Conservation (phyloP, 2,113 vertebrate genomes). For the Cynocephalus volans region DNA sequence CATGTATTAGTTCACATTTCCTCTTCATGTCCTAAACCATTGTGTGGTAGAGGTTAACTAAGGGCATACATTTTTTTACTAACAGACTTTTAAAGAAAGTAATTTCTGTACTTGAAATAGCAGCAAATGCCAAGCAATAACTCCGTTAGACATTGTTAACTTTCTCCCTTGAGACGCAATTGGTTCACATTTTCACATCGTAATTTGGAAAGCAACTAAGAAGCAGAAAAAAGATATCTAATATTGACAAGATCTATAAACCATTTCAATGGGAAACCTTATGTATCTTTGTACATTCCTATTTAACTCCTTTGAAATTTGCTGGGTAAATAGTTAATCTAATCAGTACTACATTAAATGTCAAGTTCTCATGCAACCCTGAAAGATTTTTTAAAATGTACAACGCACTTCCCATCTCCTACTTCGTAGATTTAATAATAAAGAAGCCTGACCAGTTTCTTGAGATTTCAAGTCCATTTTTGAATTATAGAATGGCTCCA, state of each 20-base stretch:
- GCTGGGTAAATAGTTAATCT: not conserved
- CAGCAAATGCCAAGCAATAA: not conserved
- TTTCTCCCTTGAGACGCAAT: not conserved
- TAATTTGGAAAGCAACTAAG: not conserved
- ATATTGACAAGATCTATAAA: not conserved
- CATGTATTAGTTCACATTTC: not conserved
- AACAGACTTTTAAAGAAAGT: conserved; percentile 4
- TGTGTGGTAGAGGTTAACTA: not conserved
- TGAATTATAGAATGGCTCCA: conserved; percentile 87
- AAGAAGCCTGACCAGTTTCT: conserved; percentile 88
- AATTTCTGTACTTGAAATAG: conserved; percentile 6
- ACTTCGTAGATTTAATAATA: conserved; percentile 82
- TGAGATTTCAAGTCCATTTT: conserved; percentile 90
- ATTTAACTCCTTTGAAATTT: not conserved
- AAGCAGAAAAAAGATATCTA: conserved; percentile 14
- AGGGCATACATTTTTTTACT: not conserved
- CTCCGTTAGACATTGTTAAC: not conserved
- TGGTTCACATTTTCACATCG: not conserved
- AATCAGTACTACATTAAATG: not conserved
- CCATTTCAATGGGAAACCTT: not conserved
- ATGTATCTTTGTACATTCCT: not conserved
- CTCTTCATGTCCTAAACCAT: not conserved
- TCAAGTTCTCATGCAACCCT: not conserved
- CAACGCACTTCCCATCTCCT: not conserved
- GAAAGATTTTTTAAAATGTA: not conserved